Conservation (phyloP, 2,888 invertebrate species). For the Pristionchus maxplancki region DNA sequence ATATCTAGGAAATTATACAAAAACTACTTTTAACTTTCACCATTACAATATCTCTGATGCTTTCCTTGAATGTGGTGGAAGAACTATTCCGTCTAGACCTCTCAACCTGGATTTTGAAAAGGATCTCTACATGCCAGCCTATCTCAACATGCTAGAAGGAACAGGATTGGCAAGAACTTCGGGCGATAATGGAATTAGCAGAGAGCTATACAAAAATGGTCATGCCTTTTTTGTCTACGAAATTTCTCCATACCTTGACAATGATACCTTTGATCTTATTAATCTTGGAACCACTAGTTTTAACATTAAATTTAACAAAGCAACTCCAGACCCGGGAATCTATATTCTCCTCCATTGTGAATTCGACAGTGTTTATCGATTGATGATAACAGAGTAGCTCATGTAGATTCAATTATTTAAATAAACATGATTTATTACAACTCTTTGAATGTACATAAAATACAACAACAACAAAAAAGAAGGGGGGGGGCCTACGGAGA, state of each 20-base stretch:
- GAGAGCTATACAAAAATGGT: neutral
- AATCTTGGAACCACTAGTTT: neutral
- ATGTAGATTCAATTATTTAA: neutral
- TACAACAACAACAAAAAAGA: too few species aligned
- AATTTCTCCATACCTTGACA: neutral
- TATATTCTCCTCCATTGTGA: slow-evolving; percentile 11
- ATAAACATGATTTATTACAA: too few species aligned
- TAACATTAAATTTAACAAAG: neutral
- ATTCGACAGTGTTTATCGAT: neutral
- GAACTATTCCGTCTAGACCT: neutral
- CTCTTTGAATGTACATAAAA: too few species aligned
- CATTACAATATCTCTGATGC: neutral
- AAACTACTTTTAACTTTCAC: neutral
- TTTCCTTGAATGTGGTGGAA: neutral
- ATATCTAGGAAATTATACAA: neutral
- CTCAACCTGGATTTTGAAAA: slow-evolving; percentile 26
- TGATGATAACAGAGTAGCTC: neutral
- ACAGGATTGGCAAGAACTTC: neutral
- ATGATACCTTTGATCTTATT: neutral
- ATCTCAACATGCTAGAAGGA: slow-evolving; percentile 20
- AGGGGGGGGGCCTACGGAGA: too few species aligned
- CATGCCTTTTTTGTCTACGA: neutral
- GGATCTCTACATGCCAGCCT: neutral
- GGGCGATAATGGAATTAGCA: neutral
- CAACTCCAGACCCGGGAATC: neutral